Evolutionary conservation across 2,888 invertebrate species (phyloP), one percentile per base, ranked within the genome.

Genomic region (Tenthredo livida): DNA sequence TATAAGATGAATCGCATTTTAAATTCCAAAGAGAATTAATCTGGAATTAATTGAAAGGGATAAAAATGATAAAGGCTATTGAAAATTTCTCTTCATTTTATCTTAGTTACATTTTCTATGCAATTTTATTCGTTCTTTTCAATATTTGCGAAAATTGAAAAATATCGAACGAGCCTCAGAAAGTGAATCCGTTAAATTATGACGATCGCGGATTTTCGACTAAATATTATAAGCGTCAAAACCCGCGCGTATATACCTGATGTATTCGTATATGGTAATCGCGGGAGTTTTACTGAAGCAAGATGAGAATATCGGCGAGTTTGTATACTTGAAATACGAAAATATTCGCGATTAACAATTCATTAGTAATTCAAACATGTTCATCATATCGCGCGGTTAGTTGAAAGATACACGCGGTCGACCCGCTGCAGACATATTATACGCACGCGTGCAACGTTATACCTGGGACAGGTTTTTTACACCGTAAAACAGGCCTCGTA

Each of bases 331-430:
- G 25, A 61, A 61, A 80, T 40, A 37, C 40, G 2, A 40, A 77
- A 77, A 77, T 17, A 80, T 80, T 40, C 21, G 9, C 37, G 58
- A 80, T 73, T 43, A 25, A n/a, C n/a, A n/a, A 33, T 80, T 61
- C 15, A 80, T 80, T 80, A 50, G 78, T 40, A 61, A 80, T 80
- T 58, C 78, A 37, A 40, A 77, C 29, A 21, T 80, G 25, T 54
- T 54, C 50, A 77, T 47, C 29, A 21, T 10, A 21, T 43, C 21
- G n/a, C 10, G 21, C 61, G 9, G 40, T 80, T 4, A 12, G 15
- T 10, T 5, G 25, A 25, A 25, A 80, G 58, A 80, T 6, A 37
- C 37, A 29, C 77, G 50, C 29, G 10, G 33, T 67, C 25, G 33
- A 33, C 4, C 33, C 33, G n/a, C n/a, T n/a, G 2, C 43, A 43